Percentiles rank a stretch among this genome's conserved stretches.
These are phyloP conservation scores for Leptarthrus brevirostris DNA, from an alignment of 2,888 invertebrate species.

Conservation along the genomic window DNA sequence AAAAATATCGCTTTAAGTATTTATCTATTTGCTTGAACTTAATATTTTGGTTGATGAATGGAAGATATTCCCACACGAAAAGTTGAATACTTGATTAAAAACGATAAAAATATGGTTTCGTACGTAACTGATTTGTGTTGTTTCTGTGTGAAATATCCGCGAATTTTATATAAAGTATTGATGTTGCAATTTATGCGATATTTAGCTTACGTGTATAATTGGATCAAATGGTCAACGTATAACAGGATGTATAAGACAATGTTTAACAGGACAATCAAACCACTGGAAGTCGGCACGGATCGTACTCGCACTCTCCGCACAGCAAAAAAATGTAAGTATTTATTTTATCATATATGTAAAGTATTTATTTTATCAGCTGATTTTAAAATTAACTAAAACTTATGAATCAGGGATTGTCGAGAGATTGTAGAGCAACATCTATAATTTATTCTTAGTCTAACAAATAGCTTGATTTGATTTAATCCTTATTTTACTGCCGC, in stretches of 20 bases:
- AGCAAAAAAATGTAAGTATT: slow-evolving; percentile 72
- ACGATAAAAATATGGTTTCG: not conserved
- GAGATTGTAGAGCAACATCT: too few species aligned
- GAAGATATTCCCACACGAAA: slow-evolving; percentile 62
- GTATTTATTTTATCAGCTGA: too few species aligned
- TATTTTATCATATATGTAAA: not conserved
- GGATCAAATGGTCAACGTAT: slow-evolving; percentile 68
- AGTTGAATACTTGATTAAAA: slow-evolving; percentile 63
- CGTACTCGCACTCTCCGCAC: slow-evolving; percentile 70
- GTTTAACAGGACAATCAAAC: slow-evolving; percentile 68
- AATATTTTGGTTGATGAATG: too few species aligned
- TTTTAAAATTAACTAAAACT: too few species aligned
- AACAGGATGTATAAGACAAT: slow-evolving; percentile 68
- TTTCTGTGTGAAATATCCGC: too few species aligned
- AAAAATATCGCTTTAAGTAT: slow-evolving; percentile 26
- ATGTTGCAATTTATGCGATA: slow-evolving; percentile 57
- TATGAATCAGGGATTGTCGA: too few species aligned
- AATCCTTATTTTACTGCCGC: too few species aligned
- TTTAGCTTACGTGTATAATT: slow-evolving; percentile 69
- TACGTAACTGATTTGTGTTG: slow-evolving; percentile 12
- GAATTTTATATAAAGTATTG: not conserved
- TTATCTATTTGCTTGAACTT: too few species aligned
- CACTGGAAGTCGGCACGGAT: slow-evolving; percentile 70
- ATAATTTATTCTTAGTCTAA: too few species aligned
- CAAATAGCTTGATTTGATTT: too few species aligned